Evolutionary conservation across 2,113 vertebrate species (phyloP).

Genomic region (Saimiri boliviensis): DNA sequence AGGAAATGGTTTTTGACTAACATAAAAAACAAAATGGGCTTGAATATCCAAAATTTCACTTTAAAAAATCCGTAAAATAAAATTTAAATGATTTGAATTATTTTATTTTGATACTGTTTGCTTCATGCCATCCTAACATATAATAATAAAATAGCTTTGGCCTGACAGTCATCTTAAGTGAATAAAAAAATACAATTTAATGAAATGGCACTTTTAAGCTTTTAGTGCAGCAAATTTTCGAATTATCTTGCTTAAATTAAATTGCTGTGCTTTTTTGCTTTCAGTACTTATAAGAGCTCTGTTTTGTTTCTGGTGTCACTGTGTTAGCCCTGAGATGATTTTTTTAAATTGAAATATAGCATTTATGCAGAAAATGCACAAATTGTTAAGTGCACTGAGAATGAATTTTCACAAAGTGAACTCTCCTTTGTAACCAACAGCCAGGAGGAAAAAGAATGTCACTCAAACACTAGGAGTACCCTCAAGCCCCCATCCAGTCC

Average conservation of each 20-base stretch:
- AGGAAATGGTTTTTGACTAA: not conserved
- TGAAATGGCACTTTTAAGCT: conserved; percentile 67
- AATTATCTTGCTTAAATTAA: conserved; percentile 66
- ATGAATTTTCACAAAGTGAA: conserved; percentile 27
- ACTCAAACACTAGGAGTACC: not conserved
- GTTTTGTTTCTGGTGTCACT: conserved; percentile 49
- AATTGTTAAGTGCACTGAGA: not conserved
- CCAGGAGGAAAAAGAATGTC: not conserved
- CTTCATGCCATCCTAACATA: not conserved
- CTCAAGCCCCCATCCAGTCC: not conserved
- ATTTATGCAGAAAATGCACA: conserved; percentile 33
- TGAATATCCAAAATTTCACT: not conserved
- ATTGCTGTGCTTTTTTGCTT: conserved; percentile 50
- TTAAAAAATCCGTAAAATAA: not conserved
- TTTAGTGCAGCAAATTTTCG: conserved; percentile 60
- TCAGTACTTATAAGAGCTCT: conserved; percentile 13
- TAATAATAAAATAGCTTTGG: conserved; percentile 57
- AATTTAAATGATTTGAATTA: conserved; percentile 30
- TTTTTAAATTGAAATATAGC: conserved; percentile 22
- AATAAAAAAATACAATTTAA: conserved; percentile 57
- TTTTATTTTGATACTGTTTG: conserved; percentile 57
- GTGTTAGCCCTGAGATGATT: not conserved
- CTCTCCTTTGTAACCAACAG: not conserved
- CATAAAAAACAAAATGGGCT: not conserved
- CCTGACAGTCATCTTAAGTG: conserved; percentile 37